Percentiles rank a stretch among this genome's conserved stretches.
Conservation (phyloP, 2,797 vertebrate species). For the Fistularia commersonii region DNA sequence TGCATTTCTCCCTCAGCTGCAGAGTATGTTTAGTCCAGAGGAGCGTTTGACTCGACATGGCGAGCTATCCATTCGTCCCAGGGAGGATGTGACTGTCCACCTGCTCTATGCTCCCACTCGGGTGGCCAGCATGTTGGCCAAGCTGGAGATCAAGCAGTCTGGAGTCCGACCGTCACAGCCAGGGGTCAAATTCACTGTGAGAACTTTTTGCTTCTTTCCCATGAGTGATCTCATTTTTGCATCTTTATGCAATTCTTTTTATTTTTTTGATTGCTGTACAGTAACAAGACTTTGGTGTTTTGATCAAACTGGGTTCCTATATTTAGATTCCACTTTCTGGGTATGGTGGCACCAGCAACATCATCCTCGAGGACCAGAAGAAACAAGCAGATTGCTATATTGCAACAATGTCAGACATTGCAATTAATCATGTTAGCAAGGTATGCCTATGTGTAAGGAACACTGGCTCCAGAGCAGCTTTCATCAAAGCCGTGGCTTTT, state of each 20-base stretch:
- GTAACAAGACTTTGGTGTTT: neutral
- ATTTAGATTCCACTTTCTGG: conserved; percentile 92
- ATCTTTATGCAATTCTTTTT: neutral
- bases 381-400: conserved; percentile 86
- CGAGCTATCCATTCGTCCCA: conserved; percentile 87
- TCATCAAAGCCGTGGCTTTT: conserved; percentile 84
- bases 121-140: conserved; percentile 90
- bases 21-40: conserved; percentile 88
- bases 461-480: conserved; percentile 90
- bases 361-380: conserved; percentile 89
- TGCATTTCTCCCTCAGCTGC: conserved; percentile 73
- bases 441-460: conserved; percentile 83
- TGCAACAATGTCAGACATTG: conserved; percentile 69
- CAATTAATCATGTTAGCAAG: conserved; percentile 74
- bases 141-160: conserved; percentile 95
- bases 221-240: neutral
- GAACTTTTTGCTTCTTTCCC: conserved; percentile 19
- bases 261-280: neutral
- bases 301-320: neutral
- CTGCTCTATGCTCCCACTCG: conserved; percentile 89
- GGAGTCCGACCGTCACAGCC: conserved; percentile 80
- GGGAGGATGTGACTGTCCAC: conserved; percentile 84
- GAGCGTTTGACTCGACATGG: conserved; percentile 83
- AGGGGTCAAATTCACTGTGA: conserved; percentile 93
- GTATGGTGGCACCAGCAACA: conserved; percentile 91